phyloP scores from a whole-genome alignment of 2,113 vertebrate species.

The Kobus ellipsiprymnus region DNA sequence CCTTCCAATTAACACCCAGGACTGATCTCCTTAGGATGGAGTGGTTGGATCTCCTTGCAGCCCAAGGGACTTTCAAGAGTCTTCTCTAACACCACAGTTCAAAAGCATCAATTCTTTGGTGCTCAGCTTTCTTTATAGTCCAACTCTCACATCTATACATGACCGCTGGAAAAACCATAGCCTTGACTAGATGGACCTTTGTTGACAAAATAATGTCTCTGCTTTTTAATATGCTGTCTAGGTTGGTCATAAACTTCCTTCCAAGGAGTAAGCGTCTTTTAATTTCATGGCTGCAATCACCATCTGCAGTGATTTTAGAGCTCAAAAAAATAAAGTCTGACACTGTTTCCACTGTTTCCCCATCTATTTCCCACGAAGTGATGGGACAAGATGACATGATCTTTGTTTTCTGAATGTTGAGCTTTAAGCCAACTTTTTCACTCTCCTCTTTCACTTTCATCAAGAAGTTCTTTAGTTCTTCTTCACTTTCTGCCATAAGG shows the following conservation, averaged over 20 bases:
- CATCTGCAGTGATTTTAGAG: background rate
- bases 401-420: background rate
- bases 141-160: background rate
- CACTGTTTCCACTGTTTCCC: background rate
- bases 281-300: background rate
- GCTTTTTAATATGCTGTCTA: background rate
- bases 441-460: background rate
- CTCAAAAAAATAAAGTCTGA: accelerated
- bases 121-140: background rate
- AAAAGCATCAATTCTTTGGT: background rate
- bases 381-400: background rate
- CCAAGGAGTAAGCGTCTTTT: background rate
- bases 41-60: background rate
- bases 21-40: background rate
- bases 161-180: background rate
- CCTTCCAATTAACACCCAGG: background rate
- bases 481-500: background rate
- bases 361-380: background rate
- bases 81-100: background rate
- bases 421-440: background rate
- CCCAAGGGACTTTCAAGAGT: background rate
- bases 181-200: background rate
- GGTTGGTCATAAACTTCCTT: background rate
- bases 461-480: background rate
- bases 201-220: background rate